A percentile compares a stretch with the other conserved stretches of the same genome.
Evolutionary conservation across 2,888 invertebrate species (phyloP).

Genomic region (Leptothorax acervorum): DNA sequence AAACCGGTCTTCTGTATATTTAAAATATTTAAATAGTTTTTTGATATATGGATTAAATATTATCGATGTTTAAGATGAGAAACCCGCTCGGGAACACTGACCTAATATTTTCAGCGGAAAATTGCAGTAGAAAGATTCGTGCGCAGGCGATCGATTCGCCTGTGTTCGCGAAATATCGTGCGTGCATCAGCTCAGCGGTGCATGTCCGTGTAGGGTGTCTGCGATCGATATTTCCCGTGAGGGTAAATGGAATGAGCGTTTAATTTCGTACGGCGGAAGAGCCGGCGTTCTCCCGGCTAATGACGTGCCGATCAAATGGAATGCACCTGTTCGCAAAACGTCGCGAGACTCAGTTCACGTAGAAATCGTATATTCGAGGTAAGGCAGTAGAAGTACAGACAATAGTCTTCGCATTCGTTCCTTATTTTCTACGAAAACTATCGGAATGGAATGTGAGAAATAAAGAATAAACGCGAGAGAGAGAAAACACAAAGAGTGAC

Average conservation of each 20-base stretch:
- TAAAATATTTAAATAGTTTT: background rate
- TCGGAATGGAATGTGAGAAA: background rate
- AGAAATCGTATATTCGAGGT: background rate
- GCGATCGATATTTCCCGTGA: slow-evolving; percentile 41
- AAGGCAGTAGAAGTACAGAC: background rate
- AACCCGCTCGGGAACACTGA: slow-evolving; percentile 2
- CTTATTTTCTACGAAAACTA: background rate
- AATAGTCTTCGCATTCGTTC: background rate
- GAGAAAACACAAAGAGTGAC: background rate
- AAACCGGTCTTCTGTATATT: too few species aligned
- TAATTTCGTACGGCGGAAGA: slow-evolving; percentile 41
- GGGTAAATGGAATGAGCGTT: slow-evolving; percentile 44
- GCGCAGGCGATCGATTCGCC: slow-evolving; percentile 20
- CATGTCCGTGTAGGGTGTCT: slow-evolving; percentile 26
- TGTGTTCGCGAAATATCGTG: slow-evolving; percentile 16
- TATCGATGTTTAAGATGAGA: background rate
- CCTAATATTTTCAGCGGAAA: background rate
- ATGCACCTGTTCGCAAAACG: slow-evolving; percentile 9
- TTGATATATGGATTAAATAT: background rate
- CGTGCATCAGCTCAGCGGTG: slow-evolving; percentile 31
- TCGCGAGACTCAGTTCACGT: background rate
- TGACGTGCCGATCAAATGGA: slow-evolving; percentile 26
- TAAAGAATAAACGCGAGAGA: background rate
- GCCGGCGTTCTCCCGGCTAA: slow-evolving; percentile 12
- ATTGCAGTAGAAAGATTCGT: slow-evolving; percentile 33